Evolutionary conservation across 2,797 vertebrate species (phyloP).

Genomic region (Streptopelia turtur): DNA sequence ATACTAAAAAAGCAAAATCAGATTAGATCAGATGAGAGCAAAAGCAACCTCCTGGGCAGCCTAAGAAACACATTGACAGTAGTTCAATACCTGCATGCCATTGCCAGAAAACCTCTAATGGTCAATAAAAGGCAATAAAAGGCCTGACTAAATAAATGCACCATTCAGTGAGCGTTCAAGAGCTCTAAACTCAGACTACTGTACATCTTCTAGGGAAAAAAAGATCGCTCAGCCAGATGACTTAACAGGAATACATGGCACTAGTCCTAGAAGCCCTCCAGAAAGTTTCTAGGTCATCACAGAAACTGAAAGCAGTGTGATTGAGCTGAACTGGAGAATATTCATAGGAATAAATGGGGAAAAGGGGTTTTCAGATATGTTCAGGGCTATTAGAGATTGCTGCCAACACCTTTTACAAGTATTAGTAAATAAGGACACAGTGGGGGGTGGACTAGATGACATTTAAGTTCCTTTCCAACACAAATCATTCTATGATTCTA

Average conservation of each 20-base stretch:
- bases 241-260: not conserved
- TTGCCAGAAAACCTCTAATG: not conserved
- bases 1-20: not conserved
- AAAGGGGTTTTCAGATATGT: not conserved
- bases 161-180: not conserved
- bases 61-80: not conserved
- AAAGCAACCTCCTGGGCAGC: not conserved
- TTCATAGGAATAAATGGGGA: not conserved
- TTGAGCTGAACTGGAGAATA: not conserved
- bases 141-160: not conserved
- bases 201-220: not conserved
- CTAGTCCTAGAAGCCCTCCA: not conserved
- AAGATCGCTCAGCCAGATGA: not conserved
- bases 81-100: not conserved
- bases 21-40: not conserved
- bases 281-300: not conserved
- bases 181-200: not conserved
- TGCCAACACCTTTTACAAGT: not conserved
- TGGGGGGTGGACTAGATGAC: too few relatives aligned
- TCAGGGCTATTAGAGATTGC: not conserved
- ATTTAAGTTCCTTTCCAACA: too few relatives aligned
- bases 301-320: not conserved
- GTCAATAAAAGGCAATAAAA: conserved; percentile 4
- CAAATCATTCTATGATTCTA: too few relatives aligned
- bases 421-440: not conserved